Conservation (phyloP, 1,140 invertebrate species). For the Lycorma delicatula region DNA sequence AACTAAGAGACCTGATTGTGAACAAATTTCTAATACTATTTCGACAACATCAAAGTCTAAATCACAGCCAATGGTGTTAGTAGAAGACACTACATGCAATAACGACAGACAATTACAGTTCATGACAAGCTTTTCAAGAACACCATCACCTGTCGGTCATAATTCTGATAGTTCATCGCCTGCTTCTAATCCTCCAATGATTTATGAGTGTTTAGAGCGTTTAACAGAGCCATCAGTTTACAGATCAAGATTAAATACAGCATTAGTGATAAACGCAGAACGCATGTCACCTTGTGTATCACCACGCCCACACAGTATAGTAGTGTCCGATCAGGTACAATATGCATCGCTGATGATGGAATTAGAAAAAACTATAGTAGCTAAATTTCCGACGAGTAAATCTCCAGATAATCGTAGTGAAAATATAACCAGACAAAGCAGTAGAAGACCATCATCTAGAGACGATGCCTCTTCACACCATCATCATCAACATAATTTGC, state of each 20-base stretch:
- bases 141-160: slow-evolving; percentile 36
- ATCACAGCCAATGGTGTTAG: slow-evolving; percentile 10
- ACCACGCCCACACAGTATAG: slow-evolving; percentile 32
- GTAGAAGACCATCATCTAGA: slow-evolving; percentile 9
- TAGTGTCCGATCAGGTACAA: slow-evolving; percentile 31
- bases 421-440: slow-evolving; percentile 11
- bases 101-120: slow-evolving; percentile 36
- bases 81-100: slow-evolving; percentile 5
- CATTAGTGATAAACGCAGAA: slow-evolving; percentile 20
- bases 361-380: slow-evolving; percentile 32
- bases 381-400: slow-evolving; percentile 11
- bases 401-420: neutral
- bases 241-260: slow-evolving; percentile 35
- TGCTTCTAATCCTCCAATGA: slow-evolving; percentile 32
- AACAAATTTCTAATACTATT: too few species aligned
- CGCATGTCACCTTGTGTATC: slow-evolving; percentile 30
- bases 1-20: too few species aligned
- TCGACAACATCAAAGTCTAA: neutral
- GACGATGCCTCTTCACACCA: neutral
- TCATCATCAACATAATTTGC: too few species aligned
- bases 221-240: slow-evolving; percentile 37
- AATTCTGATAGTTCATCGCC: slow-evolving; percentile 39
- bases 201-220: slow-evolving; percentile 41
- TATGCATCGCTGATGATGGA: slow-evolving; percentile 43
- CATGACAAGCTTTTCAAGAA: slow-evolving; percentile 42